These are phyloP conservation scores for Drosophila bunnanda DNA, from an alignment of 2,888 invertebrate species.

Conservation along the genomic window DNA sequence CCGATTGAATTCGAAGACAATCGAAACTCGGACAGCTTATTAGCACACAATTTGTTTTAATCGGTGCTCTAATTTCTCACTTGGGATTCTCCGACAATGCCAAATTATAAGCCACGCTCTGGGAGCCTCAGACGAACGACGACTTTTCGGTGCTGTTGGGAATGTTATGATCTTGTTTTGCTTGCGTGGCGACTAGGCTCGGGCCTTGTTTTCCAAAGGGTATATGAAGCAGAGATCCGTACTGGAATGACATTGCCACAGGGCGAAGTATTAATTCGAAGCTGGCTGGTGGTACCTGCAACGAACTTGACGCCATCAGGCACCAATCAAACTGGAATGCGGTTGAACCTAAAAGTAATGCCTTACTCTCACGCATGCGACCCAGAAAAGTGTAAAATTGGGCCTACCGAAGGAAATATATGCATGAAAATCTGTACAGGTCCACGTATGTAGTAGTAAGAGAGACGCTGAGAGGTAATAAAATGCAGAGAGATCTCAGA, in stretches of 20 bases:
- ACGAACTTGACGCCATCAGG: slow-evolving; percentile 68
- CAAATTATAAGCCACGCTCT: slow-evolving; percentile 49
- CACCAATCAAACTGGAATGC: slow-evolving; percentile 71
- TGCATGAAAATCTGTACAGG: background rate
- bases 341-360: slow-evolving; percentile 63
- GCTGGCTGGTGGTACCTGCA: slow-evolving; percentile 64
- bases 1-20: slow-evolving; percentile 20
- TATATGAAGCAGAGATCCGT: background rate
- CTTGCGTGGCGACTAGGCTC: slow-evolving; percentile 3
- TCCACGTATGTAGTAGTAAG: background rate
- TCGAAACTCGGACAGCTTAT: slow-evolving; percentile 58
- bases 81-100: slow-evolving; percentile 17
- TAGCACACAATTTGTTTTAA: slow-evolving; percentile 72
- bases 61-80: slow-evolving; percentile 37
- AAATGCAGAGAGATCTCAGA: slow-evolving; percentile 36
- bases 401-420: slow-evolving; percentile 39
- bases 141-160: background rate
- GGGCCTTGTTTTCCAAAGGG: background rate
- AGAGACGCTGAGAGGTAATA: slow-evolving; percentile 12
- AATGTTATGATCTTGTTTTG: slow-evolving; percentile 10
- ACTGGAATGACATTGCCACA: slow-evolving; percentile 56
- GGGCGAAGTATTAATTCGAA: slow-evolving; percentile 58
- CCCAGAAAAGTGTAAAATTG: slow-evolving; percentile 73
- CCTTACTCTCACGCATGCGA: slow-evolving; percentile 56
- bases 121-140: background rate